Conservation (phyloP, 2,797 vertebrate genomes). For the Sebastes nivosus region DNA sequence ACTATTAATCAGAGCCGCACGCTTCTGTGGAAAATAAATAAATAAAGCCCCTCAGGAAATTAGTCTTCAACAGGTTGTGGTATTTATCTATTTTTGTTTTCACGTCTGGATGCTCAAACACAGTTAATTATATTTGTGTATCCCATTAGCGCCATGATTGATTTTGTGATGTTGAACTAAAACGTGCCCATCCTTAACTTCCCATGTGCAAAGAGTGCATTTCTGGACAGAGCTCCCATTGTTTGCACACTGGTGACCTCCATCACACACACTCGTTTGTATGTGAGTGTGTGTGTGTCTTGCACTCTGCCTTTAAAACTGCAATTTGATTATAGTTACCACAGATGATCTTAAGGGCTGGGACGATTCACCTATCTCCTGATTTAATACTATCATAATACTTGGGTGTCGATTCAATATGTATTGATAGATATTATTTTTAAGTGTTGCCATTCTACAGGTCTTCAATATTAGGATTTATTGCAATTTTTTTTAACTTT, state of each 20-base stretch:
- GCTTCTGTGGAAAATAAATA: slow-evolving; percentile 47
- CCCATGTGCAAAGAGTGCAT: slow-evolving; percentile 32
- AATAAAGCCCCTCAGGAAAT: slow-evolving; percentile 56
- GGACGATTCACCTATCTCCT: no score
- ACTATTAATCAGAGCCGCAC: slow-evolving; percentile 55
- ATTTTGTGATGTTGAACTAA: slow-evolving; percentile 69
- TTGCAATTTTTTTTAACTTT: no score
- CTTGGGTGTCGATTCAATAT: no score
- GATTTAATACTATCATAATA: no score
- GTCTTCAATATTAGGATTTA: no score
- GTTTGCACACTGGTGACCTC: slow-evolving; percentile 67
- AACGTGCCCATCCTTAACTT: slow-evolving; percentile 47
- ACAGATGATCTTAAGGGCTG: not conserved
- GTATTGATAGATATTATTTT: no score
- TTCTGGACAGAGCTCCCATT: slow-evolving; percentile 54
- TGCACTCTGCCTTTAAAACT: not conserved
- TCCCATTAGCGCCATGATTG: slow-evolving; percentile 74
- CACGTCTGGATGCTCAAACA: slow-evolving; percentile 64
- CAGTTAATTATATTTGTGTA: slow-evolving; percentile 76
- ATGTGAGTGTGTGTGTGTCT: not conserved
- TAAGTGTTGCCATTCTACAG: no score
- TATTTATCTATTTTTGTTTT: slow-evolving; percentile 75
- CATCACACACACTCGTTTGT: slow-evolving; percentile 38
- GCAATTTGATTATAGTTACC: not conserved
- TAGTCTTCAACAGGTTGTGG: slow-evolving; percentile 61